Evolutionary conservation across 2,797 vertebrate species (phyloP).

Genomic region (Acrossocheilus wenchowensis): DNA sequence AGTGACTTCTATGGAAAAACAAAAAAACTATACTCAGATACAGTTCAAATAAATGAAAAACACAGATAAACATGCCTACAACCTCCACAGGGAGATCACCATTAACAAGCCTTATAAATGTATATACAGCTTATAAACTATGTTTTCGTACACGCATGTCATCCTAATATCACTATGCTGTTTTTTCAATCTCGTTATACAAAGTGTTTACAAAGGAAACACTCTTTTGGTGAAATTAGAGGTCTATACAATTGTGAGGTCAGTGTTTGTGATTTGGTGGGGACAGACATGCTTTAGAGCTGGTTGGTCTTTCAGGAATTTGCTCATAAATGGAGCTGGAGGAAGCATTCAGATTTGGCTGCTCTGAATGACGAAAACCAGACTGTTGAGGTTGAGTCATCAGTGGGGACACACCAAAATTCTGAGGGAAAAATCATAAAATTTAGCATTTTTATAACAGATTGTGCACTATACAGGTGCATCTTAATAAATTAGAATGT

Average conservation of each 20-base stretch:
- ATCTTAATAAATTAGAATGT: too few species aligned
- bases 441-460: neutral
- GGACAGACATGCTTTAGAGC: slow-evolving; percentile 49
- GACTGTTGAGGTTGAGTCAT: slow-evolving; percentile 1
- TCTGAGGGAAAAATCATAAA: slow-evolving; percentile 29
- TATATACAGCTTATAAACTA: neutral
- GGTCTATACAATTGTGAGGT: neutral
- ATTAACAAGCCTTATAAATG: neutral
- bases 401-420: slow-evolving; percentile 1
- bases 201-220: neutral
- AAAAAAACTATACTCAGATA: too few species aligned
- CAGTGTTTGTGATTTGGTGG: slow-evolving; percentile 51
- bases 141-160: neutral
- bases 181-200: neutral
- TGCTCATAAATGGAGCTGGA: slow-evolving; percentile 62
- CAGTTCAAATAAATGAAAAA: neutral
- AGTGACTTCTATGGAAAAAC: neutral
- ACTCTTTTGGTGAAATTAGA: neutral
- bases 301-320: slow-evolving; percentile 57
- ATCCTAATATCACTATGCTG: neutral
- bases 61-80: neutral
- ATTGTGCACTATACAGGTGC: too few species aligned
- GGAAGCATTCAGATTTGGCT: neutral
- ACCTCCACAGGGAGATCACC: neutral
- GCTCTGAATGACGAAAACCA: slow-evolving; percentile 26